Base-by-base conservation (phyloP, 53 echinoderm and acorn worm genomes). In the Patiria pectinifera region DNA sequence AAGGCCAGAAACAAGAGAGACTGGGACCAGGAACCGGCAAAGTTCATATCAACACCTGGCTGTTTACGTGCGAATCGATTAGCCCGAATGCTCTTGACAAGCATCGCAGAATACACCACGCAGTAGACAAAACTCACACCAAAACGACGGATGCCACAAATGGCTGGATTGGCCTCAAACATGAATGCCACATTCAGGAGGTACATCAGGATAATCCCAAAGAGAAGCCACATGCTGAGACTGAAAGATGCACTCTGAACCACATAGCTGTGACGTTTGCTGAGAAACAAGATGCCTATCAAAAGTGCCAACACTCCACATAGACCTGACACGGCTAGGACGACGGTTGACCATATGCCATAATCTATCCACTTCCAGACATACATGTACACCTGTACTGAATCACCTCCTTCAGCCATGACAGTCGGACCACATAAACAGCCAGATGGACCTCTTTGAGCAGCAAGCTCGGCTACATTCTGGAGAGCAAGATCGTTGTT, bases 201-300 rank as follows among this genome's bases (percentile, higher is more conserved):
- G 83, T 95, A 95, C 95, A 96, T 95, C 22, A 96, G 81, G 71
- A 93, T 69, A 63, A 95, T 81, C 9, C 96, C 96, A 7, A 96
- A 45, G 44, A 95, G 92, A 78, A 96, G 71, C 95, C 86, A 94
- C 18, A 88, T 18, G 78, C 92, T 92, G 53, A 94, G 92, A 74
- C 89, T 94, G 19, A 91, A 88, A 9, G 92, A 92, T 18, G 94
- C 89, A 21, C 87, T 71, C 77, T 89, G 86, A 47, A 95, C 95
- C 70, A 94, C 91, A 45, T 87, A 62, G 78, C 86, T 83, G 10
- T 76, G 62, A 53, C 83, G 70, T 59, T 91, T 58, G n/a, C 10
- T 18, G 18, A 93, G 48, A 84, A 96, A 91, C 69, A 94, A 75
- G 35, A 91, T 0, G 24, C 78, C 74, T 6, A 85, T 35, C 26